Evolutionary conservation across 2,797 vertebrate species (phyloP).

Genomic region (Pangasius sanitwongsei): DNA sequence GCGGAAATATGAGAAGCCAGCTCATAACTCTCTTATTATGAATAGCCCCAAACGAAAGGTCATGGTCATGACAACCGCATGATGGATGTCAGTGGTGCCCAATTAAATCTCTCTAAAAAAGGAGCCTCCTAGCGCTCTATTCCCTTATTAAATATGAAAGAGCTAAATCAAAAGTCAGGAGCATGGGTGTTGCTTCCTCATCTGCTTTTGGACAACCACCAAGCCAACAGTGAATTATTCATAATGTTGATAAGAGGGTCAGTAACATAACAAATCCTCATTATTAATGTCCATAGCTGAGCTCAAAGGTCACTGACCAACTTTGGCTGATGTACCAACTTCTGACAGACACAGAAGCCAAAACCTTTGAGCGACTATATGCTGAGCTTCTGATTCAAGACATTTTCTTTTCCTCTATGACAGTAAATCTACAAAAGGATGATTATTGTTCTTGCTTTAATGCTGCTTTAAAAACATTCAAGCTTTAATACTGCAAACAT

Average conservation of each 20-base stretch:
- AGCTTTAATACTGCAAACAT: background rate
- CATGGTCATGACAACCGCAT: constrained; percentile 80
- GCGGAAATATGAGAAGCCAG: constrained; percentile 71
- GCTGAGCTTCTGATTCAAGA: constrained; percentile 58
- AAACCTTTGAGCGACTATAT: constrained; percentile 65
- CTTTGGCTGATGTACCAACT: constrained; percentile 60
- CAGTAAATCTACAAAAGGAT: background rate
- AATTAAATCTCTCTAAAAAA: constrained; percentile 79
- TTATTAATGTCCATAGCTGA: constrained; percentile 75
- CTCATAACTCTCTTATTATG: constrained; percentile 82
- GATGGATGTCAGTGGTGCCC: constrained; percentile 82
- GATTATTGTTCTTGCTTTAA: background rate
- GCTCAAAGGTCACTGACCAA: constrained; percentile 75
- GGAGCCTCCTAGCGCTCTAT: constrained; percentile 70
- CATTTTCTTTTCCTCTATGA: background rate
- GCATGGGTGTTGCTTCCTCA: constrained; percentile 67
- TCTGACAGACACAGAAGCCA: constrained; percentile 65
- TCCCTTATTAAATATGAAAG: constrained; percentile 84
- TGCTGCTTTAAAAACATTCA: background rate
- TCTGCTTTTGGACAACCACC: constrained; percentile 68
- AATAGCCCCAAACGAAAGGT: constrained; percentile 81
- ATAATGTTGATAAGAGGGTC: constrained; percentile 78
- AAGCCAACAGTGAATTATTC: constrained; percentile 75
- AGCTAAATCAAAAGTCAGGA: constrained; percentile 78
- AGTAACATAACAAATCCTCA: constrained; percentile 76